phyloP scores from a whole-genome alignment of 2,113 vertebrate genomes.

The Ondatra zibethicus region DNA sequence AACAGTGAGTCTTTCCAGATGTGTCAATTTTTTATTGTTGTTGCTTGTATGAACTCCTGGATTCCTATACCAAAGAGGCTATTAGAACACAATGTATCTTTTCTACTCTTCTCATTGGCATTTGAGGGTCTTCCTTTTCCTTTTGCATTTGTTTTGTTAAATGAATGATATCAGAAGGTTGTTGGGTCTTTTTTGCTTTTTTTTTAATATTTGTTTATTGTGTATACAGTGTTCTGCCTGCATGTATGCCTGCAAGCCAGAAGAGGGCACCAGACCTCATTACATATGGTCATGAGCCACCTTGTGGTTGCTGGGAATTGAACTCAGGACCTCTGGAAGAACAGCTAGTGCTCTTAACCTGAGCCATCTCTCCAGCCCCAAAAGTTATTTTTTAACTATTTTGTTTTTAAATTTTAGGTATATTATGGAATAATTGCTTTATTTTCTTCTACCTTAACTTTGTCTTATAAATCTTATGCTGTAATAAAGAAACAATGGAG shows the following conservation, averaged over 20 bases:
- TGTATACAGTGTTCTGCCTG: no score
- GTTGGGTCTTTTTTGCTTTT: neutral
- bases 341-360: no score
- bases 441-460: conserved; percentile 22
- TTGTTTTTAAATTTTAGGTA: neutral
- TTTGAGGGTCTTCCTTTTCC: neutral
- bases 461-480: conserved; percentile 34
- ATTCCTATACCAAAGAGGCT: conserved; percentile 16
- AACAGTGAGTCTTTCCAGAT: neutral
- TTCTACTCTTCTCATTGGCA: neutral
- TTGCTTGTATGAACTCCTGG: conserved; percentile 18
- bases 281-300: no score
- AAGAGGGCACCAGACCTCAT: no score
- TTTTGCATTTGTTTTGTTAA: conserved; percentile 46
- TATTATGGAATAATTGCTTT: conserved; percentile 17
- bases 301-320: no score
- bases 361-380: no score
- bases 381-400: no score
- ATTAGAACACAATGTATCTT: conserved; percentile 41
- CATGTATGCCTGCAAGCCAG: no score
- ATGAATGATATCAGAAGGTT: neutral
- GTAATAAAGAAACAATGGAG: conserved; percentile 36
- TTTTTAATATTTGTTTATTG: no score
- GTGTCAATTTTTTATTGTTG: conserved; percentile 19
- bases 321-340: no score